Base-by-base conservation (phyloP, 1,140 invertebrate genomes). In the Anadara kagoshimensis region DNA sequence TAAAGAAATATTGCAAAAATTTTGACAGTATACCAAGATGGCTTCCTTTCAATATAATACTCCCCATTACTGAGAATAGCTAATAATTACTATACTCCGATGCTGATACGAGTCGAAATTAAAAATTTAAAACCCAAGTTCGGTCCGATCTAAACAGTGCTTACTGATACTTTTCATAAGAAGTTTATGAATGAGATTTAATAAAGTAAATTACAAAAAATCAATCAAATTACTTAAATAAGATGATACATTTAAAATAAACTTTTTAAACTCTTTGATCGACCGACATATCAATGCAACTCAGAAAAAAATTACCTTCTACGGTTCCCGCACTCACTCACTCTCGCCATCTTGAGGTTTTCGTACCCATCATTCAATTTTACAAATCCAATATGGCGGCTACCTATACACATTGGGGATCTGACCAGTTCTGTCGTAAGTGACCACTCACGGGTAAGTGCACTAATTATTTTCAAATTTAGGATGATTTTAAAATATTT, bases 291-390 rank as follows among this genome's bases (percentile, higher is more conserved):
- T 36, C 29, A 36, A 36, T 36, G 29, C 29, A 36, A 36, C 2
- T 36, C 29, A 36, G 29, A 36, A 36, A 36, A 36, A 36, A 36
- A 36, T 36, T 36, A 36, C 29, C 29, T 36, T 36, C 29, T 36
- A 36, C 29, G 29, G 29, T 36, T 36, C 29, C 29, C 63, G 61
- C 69, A 68, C 75, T 72, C 64, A 63, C 29, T 36, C 29, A 36
- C 29, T 36, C 66, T 76, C 75, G 75, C 75, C 75, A 76, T 76
- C 69, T 76, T 76, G 69, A 26, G 63, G 57, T 72, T 69, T 64
- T 56, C 24, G 49, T 69, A 63, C 75, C n/a, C 75, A 76, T 65
- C 54, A 73, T 76, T 47, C 75, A 65, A 56, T 29, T n/a, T 56
- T 29, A 45, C 49, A 51, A 61, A 66, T 61, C 65, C 65, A 76